Percentiles rank a stretch among this genome's conserved stretches.
Conservation (phyloP, 35 echinoderm and acorn worm species). For the Chiridota heheva region DNA sequence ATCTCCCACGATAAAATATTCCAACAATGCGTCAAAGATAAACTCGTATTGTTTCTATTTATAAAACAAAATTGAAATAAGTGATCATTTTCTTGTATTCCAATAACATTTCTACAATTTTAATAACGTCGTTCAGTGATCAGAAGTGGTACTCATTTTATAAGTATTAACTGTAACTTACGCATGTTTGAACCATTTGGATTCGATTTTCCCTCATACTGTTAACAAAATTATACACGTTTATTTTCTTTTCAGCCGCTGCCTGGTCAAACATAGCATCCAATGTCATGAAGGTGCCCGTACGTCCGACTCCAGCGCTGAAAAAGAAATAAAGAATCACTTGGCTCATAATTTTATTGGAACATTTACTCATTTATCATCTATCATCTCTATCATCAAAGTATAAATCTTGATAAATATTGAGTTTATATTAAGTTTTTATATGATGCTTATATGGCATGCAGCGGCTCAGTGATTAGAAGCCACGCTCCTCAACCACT, state of each 20-base stretch:
- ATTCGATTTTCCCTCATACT: slow-evolving; percentile 65
- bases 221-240: slow-evolving; percentile 60
- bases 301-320: slow-evolving; percentile 82
- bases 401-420: background rate
- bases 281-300: slow-evolving; percentile 66
- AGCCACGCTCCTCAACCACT: too few species aligned
- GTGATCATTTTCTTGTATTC: background rate
- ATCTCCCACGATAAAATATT: slow-evolving; percentile 40
- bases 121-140: background rate
- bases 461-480: too few species aligned
- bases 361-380: background rate
- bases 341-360: background rate
- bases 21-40: slow-evolving; percentile 45
- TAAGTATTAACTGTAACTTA: slow-evolving; percentile 15
- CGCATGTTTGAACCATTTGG: slow-evolving; percentile 74
- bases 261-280: slow-evolving; percentile 80
- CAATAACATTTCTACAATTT: background rate
- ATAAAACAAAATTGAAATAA: background rate
- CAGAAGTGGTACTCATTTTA: background rate
- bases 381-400: background rate
- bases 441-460: background rate
- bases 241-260: slow-evolving; percentile 33
- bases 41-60: slow-evolving; percentile 55
- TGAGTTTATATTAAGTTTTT: background rate
- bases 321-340: background rate